Conservation (phyloP, 2,888 invertebrate genomes). For the Onchidella celtica region DNA sequence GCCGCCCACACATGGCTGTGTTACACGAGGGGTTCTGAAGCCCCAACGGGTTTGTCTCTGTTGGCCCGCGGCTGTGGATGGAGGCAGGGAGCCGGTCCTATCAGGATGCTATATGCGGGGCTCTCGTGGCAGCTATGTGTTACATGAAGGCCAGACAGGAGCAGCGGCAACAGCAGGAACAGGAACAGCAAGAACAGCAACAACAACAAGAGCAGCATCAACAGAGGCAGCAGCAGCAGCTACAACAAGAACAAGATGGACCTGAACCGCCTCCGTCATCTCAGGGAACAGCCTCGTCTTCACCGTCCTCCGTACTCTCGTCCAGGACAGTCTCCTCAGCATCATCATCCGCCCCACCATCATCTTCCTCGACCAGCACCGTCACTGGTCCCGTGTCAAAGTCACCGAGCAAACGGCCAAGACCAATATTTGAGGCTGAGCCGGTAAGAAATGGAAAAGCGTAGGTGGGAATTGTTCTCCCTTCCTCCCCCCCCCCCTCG, state of each 20-base stretch:
- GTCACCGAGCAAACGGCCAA: constrained; percentile 14
- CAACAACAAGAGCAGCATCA: constrained; percentile 40
- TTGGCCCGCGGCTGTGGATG: constrained; percentile 46
- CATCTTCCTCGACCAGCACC: not conserved
- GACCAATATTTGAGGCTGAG: constrained; percentile 62
- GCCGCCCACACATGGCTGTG: too few relatives aligned
- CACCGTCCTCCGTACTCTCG: not conserved
- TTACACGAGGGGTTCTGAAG: not conserved
- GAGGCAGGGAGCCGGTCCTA: constrained; percentile 63
- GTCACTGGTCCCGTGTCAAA: not conserved
- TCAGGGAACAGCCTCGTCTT: not conserved
- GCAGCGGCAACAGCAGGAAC: constrained; percentile 34
- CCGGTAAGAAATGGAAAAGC: constrained; percentile 58
- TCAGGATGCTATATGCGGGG: constrained; percentile 73
- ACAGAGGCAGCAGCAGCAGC: not conserved
- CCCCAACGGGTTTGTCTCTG: not conserved
- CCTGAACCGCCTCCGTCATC: not conserved
- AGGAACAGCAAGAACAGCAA: constrained; percentile 11
- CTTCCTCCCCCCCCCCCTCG: too few relatives aligned
- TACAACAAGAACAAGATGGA: not conserved
- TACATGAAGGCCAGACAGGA: constrained; percentile 66
- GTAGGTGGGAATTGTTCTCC: too few relatives aligned
- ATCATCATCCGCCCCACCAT: not conserved
- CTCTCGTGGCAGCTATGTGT: constrained; percentile 72
- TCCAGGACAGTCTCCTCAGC: not conserved